Conservation (phyloP, 2,113 vertebrate species). For the Gnathonemus echidnorhynchus region DNA sequence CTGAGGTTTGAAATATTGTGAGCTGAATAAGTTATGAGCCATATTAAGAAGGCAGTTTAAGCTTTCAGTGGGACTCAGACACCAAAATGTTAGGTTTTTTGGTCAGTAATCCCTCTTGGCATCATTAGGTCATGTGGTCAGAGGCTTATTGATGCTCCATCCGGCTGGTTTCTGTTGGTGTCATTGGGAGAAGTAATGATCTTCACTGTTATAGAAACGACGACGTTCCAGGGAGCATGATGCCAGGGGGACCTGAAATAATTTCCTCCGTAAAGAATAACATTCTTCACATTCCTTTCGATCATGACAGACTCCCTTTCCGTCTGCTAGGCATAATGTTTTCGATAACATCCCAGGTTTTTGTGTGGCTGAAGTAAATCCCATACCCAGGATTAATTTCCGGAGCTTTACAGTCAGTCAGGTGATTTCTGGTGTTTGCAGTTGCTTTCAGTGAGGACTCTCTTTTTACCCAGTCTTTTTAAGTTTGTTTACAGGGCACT, state of each 20-base stretch:
- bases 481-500: neutral
- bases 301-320: neutral
- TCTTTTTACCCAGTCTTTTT: neutral
- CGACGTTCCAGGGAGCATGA: neutral
- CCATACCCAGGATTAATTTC: neutral
- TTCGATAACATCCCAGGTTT: neutral
- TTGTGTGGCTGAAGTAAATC: neutral
- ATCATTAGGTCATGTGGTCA: neutral
- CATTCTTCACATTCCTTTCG: neutral
- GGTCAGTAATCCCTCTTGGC: neutral
- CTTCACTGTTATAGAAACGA: neutral
- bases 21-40: neutral
- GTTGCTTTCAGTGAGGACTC: neutral
- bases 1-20: neutral
- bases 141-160: neutral
- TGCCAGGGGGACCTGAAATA: neutral
- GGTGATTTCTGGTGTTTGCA: neutral
- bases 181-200: neutral
- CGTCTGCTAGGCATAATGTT: neutral
- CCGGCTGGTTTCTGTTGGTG: neutral
- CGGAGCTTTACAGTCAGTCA: neutral
- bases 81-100: neutral
- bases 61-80: neutral
- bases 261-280: neutral
- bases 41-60: neutral